A percentile compares a stretch with the other conserved stretches of the same genome.
Evolutionary conservation across 23 tunicate species (phyloP).

Genomic region (Halocynthia roretzi): DNA sequence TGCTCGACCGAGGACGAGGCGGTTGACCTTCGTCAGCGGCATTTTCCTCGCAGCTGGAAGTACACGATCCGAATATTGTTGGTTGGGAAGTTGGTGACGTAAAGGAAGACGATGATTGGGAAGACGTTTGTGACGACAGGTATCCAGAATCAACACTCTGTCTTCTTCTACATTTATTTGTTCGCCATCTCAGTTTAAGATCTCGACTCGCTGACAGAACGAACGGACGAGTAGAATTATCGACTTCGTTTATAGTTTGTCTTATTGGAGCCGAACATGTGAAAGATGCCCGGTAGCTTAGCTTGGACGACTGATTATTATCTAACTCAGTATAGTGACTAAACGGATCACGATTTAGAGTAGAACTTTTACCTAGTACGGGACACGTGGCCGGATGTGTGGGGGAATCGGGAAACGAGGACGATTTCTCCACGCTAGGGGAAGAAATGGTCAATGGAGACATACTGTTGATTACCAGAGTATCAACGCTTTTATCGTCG

Average conservation of each 20-base stretch:
- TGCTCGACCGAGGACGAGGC: neutral
- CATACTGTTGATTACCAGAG: neutral
- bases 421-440: constrained; percentile 31
- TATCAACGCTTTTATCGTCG: constrained; percentile 36
- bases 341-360: neutral
- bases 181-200: constrained; percentile 24
- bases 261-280: constrained; percentile 2
- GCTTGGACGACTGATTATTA: neutral
- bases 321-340: neutral
- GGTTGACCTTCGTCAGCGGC: neutral
- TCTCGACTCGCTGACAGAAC: neutral
- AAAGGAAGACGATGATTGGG: constrained; percentile 27
- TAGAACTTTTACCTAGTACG: neutral
- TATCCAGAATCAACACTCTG: constrained; percentile 26
- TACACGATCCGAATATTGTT: neutral
- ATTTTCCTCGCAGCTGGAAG: neutral
- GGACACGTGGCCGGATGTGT: constrained; percentile 16
- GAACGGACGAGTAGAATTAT: neutral
- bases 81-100: constrained; percentile 29
- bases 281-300: constrained; percentile 2
- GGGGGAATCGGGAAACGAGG: constrained; percentile 12
- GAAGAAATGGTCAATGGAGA: constrained; percentile 64
- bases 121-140: constrained; percentile 21
- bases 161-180: neutral
- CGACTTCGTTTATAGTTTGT: neutral